Evolutionary conservation across 2,113 vertebrate species (phyloP).

Genomic region (Sphyrna mokarran): DNA sequence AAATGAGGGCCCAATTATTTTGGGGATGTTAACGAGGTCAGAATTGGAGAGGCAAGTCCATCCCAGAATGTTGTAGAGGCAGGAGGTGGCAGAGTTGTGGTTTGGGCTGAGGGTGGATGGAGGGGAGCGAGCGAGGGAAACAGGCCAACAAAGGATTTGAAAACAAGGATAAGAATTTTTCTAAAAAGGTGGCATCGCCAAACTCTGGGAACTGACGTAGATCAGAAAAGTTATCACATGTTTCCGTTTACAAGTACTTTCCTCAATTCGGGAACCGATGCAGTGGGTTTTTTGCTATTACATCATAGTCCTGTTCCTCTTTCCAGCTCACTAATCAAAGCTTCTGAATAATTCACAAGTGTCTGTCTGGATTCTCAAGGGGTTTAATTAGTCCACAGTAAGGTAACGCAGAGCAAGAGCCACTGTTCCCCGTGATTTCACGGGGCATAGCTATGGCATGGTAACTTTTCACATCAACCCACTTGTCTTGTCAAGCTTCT

Average conservation of each 20-base stretch:
- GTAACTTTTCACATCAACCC: not conserved
- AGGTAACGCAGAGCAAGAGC: not conserved
- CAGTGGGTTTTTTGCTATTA: conserved; percentile 18
- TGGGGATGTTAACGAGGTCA: not conserved
- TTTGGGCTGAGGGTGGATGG: not conserved
- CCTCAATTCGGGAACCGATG: not conserved
- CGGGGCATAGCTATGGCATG: not conserved
- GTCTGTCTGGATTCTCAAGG: conserved; percentile 26
- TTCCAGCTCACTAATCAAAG: not conserved
- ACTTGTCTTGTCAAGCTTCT: not conserved
- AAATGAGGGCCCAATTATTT: too few relatives aligned
- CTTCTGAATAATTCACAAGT: conserved; percentile 19
- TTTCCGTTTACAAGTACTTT: not conserved
- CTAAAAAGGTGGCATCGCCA: not conserved
- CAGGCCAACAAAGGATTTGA: not conserved
- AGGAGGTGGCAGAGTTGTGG: not conserved
- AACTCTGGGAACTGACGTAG: not conserved
- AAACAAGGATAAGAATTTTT: not conserved
- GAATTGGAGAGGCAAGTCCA: not conserved
- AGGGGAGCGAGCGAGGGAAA: too few relatives aligned
- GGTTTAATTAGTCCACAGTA: conserved; percentile 38
- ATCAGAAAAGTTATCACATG: not conserved
- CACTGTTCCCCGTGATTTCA: not conserved
- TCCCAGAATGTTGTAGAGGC: not conserved
- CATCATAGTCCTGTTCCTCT: conserved; percentile 10